phyloP scores from a whole-genome alignment of 2,113 vertebrate genomes.

The Elachura formosa region DNA sequence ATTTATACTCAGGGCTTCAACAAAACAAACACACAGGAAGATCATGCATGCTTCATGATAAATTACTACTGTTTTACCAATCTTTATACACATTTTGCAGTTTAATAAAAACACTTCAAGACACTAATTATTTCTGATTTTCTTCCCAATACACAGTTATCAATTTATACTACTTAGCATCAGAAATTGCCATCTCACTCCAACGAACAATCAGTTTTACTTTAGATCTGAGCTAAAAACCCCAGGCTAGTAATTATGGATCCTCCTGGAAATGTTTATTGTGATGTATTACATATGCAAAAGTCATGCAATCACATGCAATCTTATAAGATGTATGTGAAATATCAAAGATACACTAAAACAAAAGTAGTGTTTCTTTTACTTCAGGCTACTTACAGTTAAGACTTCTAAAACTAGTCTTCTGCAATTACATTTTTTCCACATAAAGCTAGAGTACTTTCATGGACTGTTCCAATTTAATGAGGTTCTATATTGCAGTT shows the following conservation, averaged over 20 bases:
- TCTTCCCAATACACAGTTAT: background rate
- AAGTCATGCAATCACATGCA: background rate
- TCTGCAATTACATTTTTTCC: constrained; percentile 42
- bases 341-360: constrained; percentile 17
- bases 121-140: background rate
- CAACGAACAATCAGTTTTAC: background rate
- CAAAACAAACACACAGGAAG: background rate
- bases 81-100: background rate
- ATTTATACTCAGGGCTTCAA: background rate
- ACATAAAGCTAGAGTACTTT: constrained; percentile 26
- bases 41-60: background rate
- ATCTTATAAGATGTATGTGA: background rate
- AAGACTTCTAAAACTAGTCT: constrained; percentile 7
- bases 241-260: background rate
- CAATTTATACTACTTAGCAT: background rate
- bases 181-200: background rate
- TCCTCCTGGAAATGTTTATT: background rate
- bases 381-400: constrained; percentile 18
- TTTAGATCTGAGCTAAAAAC: background rate
- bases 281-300: background rate
- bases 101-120: background rate
- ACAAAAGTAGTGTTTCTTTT: background rate
- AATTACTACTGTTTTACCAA: background rate
- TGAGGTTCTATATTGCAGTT: constrained; percentile 48
- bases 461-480: constrained; percentile 5